These are phyloP conservation scores for Sitobion miscanthi DNA, from an alignment of 1,140 invertebrate species.

Conservation along the genomic window DNA sequence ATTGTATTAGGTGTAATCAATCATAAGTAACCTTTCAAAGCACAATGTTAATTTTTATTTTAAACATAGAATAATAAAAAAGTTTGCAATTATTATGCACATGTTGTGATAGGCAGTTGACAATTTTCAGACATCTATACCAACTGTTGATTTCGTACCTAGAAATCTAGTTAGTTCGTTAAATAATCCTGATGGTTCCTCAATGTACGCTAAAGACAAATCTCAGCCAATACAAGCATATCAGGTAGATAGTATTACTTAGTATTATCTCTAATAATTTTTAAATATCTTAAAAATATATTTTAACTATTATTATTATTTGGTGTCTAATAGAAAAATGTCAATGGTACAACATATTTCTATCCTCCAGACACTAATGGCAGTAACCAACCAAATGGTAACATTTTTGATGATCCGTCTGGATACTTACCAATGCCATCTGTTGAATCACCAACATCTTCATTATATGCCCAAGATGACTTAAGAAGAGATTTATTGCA, in stretches of 20 bases:
- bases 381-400: constrained; percentile 15
- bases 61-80: neutral
- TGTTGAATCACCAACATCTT: constrained; percentile 32
- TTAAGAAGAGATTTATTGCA: constrained; percentile 53
- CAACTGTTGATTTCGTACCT: constrained; percentile 48
- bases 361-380: constrained; percentile 44
- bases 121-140: constrained; percentile 45
- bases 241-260: constrained; percentile 19
- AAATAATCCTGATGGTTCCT: constrained; percentile 43
- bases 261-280: neutral
- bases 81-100: neutral
- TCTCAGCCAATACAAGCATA: constrained; percentile 56
- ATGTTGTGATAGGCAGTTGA: constrained; percentile 29
- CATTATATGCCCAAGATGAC: constrained; percentile 40
- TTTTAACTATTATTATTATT: constrained; percentile 1
- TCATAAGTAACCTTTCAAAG: neutral
- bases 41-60: neutral
- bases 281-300: neutral
- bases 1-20: neutral
- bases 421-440: constrained; percentile 47
- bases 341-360: constrained; percentile 50
- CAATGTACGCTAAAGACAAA: constrained; percentile 51
- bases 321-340: constrained; percentile 27
- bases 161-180: constrained; percentile 51
- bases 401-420: constrained; percentile 41